These are phyloP conservation scores for Cryptoprocta ferox DNA, from an alignment of 2,797 vertebrate genomes.

Conservation along the genomic window DNA sequence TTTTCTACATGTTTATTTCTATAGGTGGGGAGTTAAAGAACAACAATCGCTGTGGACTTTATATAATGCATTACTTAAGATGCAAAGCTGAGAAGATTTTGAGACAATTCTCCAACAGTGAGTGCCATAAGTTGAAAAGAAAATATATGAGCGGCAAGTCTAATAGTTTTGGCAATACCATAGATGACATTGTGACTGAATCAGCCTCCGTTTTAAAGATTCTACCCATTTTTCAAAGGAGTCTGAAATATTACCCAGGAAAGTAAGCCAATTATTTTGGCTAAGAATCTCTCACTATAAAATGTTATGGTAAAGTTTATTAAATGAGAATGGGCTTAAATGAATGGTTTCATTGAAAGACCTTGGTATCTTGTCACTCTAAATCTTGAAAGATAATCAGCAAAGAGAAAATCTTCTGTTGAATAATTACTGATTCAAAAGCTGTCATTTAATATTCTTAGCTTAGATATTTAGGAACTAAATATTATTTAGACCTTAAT, in stretches of 20 bases:
- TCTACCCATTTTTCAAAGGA: slow-evolving; percentile 17
- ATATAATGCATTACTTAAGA: background rate
- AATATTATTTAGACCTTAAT: slow-evolving; percentile 11
- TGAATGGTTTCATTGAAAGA: slow-evolving; percentile 48
- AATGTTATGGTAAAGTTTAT: slow-evolving; percentile 32
- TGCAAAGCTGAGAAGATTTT: slow-evolving; percentile 9
- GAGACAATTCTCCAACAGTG: background rate
- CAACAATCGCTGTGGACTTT: background rate
- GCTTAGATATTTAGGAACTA: background rate
- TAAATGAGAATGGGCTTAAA: background rate
- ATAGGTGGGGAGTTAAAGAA: background rate
- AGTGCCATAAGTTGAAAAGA: background rate
- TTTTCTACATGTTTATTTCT: background rate
- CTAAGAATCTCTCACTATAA: background rate
- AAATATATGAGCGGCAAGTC: background rate
- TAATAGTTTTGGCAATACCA: background rate
- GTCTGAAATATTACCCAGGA: slow-evolving; percentile 27
- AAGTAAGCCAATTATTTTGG: slow-evolving; percentile 37
- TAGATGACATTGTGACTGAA: background rate
- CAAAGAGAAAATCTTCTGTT: slow-evolving; percentile 17
- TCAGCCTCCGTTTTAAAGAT: background rate
- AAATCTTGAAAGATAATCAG: slow-evolving; percentile 32
- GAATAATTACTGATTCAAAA: slow-evolving; percentile 61
- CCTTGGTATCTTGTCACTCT: background rate
- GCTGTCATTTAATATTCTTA: slow-evolving; percentile 42